Evolutionary conservation across 2,888 invertebrate genomes (phyloP), one percentile per base, ranked within the genome.

Genomic region (Lomographa bimaculata): DNA sequence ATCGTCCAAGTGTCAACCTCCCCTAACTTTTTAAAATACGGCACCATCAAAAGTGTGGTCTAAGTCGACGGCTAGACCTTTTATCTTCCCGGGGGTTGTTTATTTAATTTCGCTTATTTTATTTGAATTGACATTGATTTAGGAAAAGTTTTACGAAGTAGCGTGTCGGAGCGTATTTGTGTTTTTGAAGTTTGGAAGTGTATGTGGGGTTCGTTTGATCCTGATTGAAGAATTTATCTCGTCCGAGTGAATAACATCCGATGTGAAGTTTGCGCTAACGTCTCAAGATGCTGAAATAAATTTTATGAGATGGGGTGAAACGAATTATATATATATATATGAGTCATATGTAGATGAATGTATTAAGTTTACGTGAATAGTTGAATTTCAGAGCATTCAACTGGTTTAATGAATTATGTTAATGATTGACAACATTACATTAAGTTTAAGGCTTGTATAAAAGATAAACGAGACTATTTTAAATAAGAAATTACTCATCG

Each of bases 1-100:
- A 79, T 86, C 81, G 75, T 82, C 82, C 65, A 79, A 86, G 86
- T 86, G 86, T 86, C 86, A 86, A 81, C 81, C 81, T 83, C 82
- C 87, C 86, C 83, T 67, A 79, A 84, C 78, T 83, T 85, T 79
- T 74, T 66, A 54, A 86, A 86, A 83, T 76, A 81, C 83, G 76
- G 75, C 79, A 74, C 83, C 84, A 79, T 84, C 85, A 82, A 83
- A 82, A 82, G 79, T 80, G 85, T 71, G 84, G 85, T 84, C 78
- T 78, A 64, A 69, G 74, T 59, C 70, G 67, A 50, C 67, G 81
- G 76, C 85, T 81, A 82, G 82, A 84, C 81, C 82, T 84, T 85
- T 85, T 83, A 84, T 85, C 82, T 85, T 59, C 40, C 51, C 55
- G 67, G 63, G 82, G 84, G 82, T 63, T 81, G 79, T 76, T 87